Base-by-base conservation (phyloP, 2,888 invertebrate genomes). In the Cyaniris semiargus region DNA sequence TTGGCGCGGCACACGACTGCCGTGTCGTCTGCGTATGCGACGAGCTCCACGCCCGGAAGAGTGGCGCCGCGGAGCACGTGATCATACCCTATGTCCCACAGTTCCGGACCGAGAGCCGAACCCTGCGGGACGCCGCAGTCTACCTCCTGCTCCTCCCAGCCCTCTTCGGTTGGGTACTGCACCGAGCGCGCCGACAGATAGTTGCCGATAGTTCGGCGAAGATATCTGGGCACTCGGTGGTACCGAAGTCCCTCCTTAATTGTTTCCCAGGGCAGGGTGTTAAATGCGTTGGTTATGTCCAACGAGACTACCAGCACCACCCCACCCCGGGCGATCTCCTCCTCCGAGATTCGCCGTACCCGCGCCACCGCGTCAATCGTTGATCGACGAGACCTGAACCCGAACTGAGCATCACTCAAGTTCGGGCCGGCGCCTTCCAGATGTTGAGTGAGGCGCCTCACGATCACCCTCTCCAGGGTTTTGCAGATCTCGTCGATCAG, bases 31-130 rank as follows among this genome's bases (percentile, higher is more conserved):
- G 66, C 66, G 2, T 66, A 27, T 6, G 56, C 56, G 4, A 56
- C n/a, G 56, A 56, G 56, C 6, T 56, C 56, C n/a, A 5, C n/a
- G 18, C 56, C 56, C 1, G 21, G 58, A 8, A 21, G 21, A 21
- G 21, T 60, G 2, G 58, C 58, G 10, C 31, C 70, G 34, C 70
- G 34, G 1, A 70, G 70, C 6, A 18, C 70, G 7, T 7, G 18
- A 38, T 70, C 34, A 8, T n/a, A n/a, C 0, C 70, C 70, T 8
- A 70, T 10, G 34, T 70, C 23, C 70, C 70, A 34, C 70, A 70
- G 53, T 21, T 18, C 21, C 66, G 74, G 56, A 74, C 75, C 70
- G n/a, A 70, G 70, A 18, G 70, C 6, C 70, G 70, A 70, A 2
- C 70, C 34, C n/a, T 70, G 70, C 0, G 70, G 70, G 23, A 70